These are phyloP conservation scores for Nesogale talazaci DNA, from an alignment of 2,113 vertebrate species.

Conservation along the genomic window DNA sequence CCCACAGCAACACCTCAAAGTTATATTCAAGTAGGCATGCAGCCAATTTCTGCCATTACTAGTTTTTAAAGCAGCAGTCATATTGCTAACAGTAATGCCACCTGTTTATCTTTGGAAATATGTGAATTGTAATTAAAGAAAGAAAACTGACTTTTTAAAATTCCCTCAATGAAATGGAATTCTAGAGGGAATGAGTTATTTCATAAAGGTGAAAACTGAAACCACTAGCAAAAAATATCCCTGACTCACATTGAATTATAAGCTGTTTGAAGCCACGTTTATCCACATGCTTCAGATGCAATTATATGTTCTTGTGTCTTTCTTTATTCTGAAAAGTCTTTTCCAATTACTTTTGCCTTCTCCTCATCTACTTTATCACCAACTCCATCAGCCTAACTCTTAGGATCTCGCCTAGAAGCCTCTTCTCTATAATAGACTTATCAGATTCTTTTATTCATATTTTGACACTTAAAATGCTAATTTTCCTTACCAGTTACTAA, in stretches of 20 bases:
- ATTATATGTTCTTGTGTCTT: background rate
- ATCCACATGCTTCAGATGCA: background rate
- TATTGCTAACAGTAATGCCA: background rate
- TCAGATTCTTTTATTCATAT: background rate
- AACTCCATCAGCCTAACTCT: background rate
- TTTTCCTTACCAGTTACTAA: background rate
- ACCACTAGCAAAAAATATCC: background rate
- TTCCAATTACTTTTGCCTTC: background rate
- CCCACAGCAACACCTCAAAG: background rate
- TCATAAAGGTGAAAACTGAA: slow-evolving; percentile 6
- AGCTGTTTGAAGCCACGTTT: background rate
- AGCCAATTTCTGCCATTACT: background rate
- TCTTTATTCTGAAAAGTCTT: slow-evolving; percentile 17
- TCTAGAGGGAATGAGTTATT: background rate
- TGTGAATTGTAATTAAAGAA: background rate
- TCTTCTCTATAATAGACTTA: no score
- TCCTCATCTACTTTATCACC: background rate
- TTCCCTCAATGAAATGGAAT: background rate
- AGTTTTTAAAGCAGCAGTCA: background rate
- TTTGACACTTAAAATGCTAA: background rate
- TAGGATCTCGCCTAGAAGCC: background rate
- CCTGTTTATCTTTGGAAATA: background rate
- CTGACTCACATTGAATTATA: background rate
- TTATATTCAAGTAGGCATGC: background rate
- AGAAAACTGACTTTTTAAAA: background rate